Base-by-base conservation (phyloP, 2,797 vertebrate species). In the Tinamus major region DNA sequence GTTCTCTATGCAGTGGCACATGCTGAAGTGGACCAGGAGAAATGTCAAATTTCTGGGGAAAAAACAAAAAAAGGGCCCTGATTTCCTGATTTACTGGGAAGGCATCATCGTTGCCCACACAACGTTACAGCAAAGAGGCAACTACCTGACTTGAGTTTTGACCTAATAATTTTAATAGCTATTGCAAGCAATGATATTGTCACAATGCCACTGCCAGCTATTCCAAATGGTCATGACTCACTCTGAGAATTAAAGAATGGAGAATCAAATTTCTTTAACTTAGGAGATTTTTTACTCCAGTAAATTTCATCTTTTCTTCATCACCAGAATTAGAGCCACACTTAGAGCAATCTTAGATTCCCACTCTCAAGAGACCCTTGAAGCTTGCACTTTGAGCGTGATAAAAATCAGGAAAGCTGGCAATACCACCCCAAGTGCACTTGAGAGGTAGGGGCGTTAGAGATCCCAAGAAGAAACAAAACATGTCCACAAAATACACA, bases 81-180 rank as follows among this genome's bases (percentile, higher is more conserved):
- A 42, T 42, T 42, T 42, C 42, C 76, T 81, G 29, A 24, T 49
- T 49, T 49, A 49, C 48, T 49, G 26, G 64, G 55, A 65, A 81
- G 26, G 29, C 63, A 55, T 15, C 26, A 44, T 23, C 4, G 2
- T 20, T 79, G 29, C 58, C 59, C 58, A 85, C 84, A 59, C 19
- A 48, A 6, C 1, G 0, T 31, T 58, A 18, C 19, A 35, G 31
- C 0, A 0, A 86, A n/a, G 35, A 85, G 33, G 29, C 4, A 5
- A 42, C 90, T 59, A 55, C 49, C 29, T 1, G 0, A 19, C 14
- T 77, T 74, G 19, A 6, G 10, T 35, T 90, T 74, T 10, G 3
- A 35, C 44, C 20, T 55, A 62, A 64, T 27, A 29, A 49, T 79
- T 87, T 58, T 53, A 31, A 76, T 75, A 89, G 11, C n/a, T 44